These are phyloP conservation scores for Aleadryas rufinucha DNA, from an alignment of 2,113 vertebrate genomes.

Conservation along the genomic window DNA sequence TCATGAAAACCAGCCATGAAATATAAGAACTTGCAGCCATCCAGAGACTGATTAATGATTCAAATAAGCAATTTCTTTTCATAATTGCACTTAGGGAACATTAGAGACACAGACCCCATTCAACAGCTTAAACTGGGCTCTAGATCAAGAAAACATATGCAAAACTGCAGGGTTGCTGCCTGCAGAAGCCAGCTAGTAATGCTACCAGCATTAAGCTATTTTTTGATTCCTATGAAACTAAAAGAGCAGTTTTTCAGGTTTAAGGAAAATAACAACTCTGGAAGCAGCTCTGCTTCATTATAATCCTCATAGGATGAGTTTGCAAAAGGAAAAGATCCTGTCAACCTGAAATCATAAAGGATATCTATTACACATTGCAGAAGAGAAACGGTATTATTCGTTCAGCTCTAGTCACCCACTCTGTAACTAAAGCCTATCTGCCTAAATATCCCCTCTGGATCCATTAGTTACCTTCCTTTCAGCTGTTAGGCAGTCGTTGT, in stretches of 20 bases:
- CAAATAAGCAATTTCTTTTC: constrained; percentile 59
- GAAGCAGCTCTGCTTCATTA: constrained; percentile 10
- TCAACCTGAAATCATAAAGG: not conserved
- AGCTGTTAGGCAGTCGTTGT: not conserved
- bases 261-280: not conserved
- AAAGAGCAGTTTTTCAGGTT: constrained; percentile 8
- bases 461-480: not conserved
- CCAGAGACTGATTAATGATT: constrained; percentile 57
- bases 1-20: constrained; percentile 51
- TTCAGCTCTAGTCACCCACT: not conserved
- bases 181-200: constrained; percentile 9
- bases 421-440: not conserved
- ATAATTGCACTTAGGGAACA: constrained; percentile 60
- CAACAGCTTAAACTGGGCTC: constrained; percentile 59
- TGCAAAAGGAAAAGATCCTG: not conserved
- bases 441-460: not conserved
- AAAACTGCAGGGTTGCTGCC: constrained; percentile 30
- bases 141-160: constrained; percentile 62
- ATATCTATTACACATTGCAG: not conserved
- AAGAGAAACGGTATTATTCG: not conserved
- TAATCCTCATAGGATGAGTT: not conserved
- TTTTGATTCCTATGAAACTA: not conserved
- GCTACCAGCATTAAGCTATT: not conserved
- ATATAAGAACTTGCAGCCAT: constrained; percentile 52
- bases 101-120: constrained; percentile 51